A percentile compares a stretch with the other conserved stretches of the same genome.
phyloP scores from a whole-genome alignment of 1,140 invertebrate species.

The Microvelia longipes region DNA sequence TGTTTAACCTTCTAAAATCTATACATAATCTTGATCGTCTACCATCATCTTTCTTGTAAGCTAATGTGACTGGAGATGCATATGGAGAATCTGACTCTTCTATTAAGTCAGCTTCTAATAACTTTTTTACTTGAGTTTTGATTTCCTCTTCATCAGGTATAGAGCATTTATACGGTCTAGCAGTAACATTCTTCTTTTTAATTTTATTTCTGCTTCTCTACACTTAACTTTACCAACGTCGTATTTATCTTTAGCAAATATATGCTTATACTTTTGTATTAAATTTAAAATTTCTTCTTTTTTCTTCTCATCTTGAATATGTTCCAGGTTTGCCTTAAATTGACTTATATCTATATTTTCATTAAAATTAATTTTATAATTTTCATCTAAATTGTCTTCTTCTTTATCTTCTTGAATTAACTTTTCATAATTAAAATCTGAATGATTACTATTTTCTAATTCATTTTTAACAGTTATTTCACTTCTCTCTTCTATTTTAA shows the following conservation, averaged over 20 bases:
- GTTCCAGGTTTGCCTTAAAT: background rate
- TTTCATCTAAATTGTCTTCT: constrained; percentile 14
- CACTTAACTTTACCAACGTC: constrained; percentile 14
- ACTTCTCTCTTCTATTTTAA: background rate
- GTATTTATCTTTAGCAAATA: constrained; percentile 17
- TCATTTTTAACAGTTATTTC: background rate
- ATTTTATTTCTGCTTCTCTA: constrained; percentile 9
- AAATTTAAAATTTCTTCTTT: constrained; percentile 3
- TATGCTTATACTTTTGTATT: constrained; percentile 9
- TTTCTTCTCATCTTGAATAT: constrained; percentile 1
- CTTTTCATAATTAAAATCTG: background rate
- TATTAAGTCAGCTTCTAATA: constrained; percentile 14
- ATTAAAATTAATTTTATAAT: constrained; percentile 4
- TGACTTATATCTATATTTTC: constrained; percentile 2
- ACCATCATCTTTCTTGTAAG: constrained; percentile 14
- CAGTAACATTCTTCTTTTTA: constrained; percentile 10
- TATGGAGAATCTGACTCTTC: constrained; percentile 14
- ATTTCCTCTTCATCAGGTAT: constrained; percentile 14
- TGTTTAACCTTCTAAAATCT: constrained; percentile 15
- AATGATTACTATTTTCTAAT: background rate
- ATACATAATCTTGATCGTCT: constrained; percentile 15
- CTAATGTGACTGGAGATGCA: constrained; percentile 15
- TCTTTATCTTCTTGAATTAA: constrained; percentile 21
- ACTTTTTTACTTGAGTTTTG: constrained; percentile 11
- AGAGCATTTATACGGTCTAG: constrained; percentile 12